Percentiles rank a stretch among this genome's conserved stretches.
These are phyloP conservation scores for Zaprionus vittiger DNA, from an alignment of 1,140 invertebrate genomes.

Conservation along the genomic window DNA sequence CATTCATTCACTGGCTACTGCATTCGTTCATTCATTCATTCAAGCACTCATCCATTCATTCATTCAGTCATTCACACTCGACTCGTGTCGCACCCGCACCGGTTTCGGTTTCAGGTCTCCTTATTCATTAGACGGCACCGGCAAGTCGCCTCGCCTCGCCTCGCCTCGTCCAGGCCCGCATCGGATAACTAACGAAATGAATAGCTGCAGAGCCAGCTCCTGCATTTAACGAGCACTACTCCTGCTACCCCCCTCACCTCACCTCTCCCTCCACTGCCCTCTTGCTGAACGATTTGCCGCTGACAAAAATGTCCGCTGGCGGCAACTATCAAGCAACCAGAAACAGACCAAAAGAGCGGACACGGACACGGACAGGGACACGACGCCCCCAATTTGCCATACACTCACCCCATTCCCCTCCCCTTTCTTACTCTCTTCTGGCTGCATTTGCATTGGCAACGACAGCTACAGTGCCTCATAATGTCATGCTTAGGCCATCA, in stretches of 20 bases:
- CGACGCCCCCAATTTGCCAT: background rate
- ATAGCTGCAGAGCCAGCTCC: slow-evolving; percentile 30
- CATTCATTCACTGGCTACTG: slow-evolving; percentile 9
- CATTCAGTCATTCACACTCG: slow-evolving; percentile 42
- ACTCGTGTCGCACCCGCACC: slow-evolving; percentile 29
- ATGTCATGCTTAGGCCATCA: slow-evolving; percentile 27
- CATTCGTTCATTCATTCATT: slow-evolving; percentile 11
- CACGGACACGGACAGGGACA: background rate
- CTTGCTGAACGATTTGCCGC: slow-evolving; percentile 30
- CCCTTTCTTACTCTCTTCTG: background rate
- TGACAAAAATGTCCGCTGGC: slow-evolving; percentile 33
- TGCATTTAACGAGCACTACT: slow-evolving; percentile 38
- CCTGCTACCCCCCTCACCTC: background rate
- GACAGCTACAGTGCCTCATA: background rate
- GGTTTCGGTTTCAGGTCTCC: slow-evolving; percentile 41
- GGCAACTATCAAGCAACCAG: slow-evolving; percentile 4
- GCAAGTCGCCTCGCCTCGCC: background rate
- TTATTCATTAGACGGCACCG: slow-evolving; percentile 48
- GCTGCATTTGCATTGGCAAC: background rate
- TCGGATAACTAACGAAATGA: slow-evolving; percentile 49
- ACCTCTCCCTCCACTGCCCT: background rate
- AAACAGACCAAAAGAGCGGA: background rate
- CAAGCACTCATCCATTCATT: slow-evolving; percentile 26
- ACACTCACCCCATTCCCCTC: background rate
- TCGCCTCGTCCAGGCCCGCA: slow-evolving; percentile 17